These are phyloP conservation scores for Excalfactoria chinensis DNA, from an alignment of 2,113 vertebrate genomes.

Conservation along the genomic window DNA sequence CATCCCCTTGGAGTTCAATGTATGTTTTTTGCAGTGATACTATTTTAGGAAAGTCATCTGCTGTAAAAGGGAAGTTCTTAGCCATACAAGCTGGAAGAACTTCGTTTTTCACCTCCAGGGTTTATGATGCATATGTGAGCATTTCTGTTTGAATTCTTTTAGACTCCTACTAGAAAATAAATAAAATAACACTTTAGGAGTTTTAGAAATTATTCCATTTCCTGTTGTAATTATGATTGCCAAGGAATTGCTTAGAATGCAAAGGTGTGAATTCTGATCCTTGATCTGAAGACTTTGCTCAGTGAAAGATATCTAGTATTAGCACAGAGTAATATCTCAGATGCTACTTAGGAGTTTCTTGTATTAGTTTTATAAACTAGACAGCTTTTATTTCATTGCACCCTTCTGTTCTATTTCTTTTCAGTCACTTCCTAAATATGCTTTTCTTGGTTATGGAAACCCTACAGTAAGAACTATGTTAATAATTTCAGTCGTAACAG, in stretches of 20 bases:
- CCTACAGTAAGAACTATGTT: neutral
- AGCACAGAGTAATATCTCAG: neutral
- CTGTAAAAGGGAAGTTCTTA: neutral
- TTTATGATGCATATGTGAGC: accelerated
- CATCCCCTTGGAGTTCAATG: neutral
- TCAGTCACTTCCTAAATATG: neutral
- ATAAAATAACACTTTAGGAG: neutral
- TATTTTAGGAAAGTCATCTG: neutral
- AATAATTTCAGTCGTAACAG: constrained; percentile 31
- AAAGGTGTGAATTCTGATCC: neutral
- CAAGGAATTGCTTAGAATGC: neutral
- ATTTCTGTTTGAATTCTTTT: neutral
- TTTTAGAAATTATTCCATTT: neutral
- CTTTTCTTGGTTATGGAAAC: neutral
- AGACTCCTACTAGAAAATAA: neutral
- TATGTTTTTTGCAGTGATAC: neutral
- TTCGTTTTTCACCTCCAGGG: neutral
- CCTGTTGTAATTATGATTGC: neutral
- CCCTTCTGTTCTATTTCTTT: neutral
- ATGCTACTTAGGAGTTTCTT: neutral
- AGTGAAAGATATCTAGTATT: neutral
- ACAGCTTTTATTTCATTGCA: neutral
- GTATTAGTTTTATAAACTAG: neutral
- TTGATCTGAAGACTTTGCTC: neutral
- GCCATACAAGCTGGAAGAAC: neutral